Conservation (phyloP, 1,140 invertebrate species). For the Psilanteris sp. region DNA sequence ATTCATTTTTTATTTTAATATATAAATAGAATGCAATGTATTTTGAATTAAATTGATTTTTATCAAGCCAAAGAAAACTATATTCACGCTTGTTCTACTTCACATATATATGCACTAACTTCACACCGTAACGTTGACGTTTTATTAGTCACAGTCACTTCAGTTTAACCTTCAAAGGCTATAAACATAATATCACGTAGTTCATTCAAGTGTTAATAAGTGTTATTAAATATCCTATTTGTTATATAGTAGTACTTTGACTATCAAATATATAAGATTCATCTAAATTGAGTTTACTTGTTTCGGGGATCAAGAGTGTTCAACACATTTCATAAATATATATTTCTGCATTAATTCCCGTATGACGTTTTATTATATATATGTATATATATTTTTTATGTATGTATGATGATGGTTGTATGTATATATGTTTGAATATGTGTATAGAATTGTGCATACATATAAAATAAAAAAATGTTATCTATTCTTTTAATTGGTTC, state of each 20-base stretch:
- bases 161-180: constrained; percentile 46
- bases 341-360: constrained; percentile 7
- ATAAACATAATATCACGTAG: constrained; percentile 41
- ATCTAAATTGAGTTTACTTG: background rate
- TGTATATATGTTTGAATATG: no score
- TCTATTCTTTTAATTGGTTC: no score
- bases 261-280: background rate
- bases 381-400: background rate
- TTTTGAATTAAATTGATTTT: no score
- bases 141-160: constrained; percentile 29
- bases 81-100: no score
- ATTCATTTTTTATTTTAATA: no score
- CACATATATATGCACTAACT: no score
- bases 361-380: constrained; percentile 22
- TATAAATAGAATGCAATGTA: no score
- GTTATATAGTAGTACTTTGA: background rate
- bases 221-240: constrained; percentile 17
- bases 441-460: no score
- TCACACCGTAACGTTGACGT: constrained; percentile 40
- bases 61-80: no score
- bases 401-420: no score
- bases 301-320: background rate
- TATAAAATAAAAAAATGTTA: no score
- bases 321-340: background rate
- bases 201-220: constrained; percentile 43